phyloP scores from a whole-genome alignment of 2,797 vertebrate genomes.

The Platalea minor region DNA sequence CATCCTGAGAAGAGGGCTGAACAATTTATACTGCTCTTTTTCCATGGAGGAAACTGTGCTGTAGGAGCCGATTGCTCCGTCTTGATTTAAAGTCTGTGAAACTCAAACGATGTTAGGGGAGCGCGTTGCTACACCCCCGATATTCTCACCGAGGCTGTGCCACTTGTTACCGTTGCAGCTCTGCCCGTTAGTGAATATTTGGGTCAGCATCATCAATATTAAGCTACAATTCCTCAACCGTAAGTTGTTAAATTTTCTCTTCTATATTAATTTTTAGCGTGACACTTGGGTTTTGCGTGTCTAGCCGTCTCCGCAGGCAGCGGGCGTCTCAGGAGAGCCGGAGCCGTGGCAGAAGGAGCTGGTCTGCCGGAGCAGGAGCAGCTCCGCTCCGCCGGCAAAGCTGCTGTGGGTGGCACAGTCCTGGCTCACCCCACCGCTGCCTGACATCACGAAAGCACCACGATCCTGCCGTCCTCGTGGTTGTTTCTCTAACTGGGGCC shows the following conservation, averaged over 20 bases:
- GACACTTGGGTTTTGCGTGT: accelerated
- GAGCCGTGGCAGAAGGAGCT: background rate
- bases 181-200: constrained; percentile 36
- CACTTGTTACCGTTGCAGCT: constrained; percentile 18
- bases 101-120: accelerated
- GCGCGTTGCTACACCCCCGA: accelerated
- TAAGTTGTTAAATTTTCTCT: background rate
- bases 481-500: background rate
- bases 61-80: background rate
- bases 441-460: background rate
- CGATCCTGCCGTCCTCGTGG: accelerated
- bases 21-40: background rate
- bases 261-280: background rate
- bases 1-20: background rate
- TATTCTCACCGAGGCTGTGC: background rate
- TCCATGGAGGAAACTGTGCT: background rate
- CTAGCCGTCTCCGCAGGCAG: background rate
- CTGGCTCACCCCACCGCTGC: background rate
- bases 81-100: background rate
- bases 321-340: accelerated
- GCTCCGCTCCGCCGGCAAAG: background rate
- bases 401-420: background rate
- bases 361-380: background rate
- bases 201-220: constrained; percentile 50
- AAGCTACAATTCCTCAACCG: constrained; percentile 30